Conservation (phyloP, 37 sponge, comb jelly and placozoan species). For the Beroe forskalii region DNA sequence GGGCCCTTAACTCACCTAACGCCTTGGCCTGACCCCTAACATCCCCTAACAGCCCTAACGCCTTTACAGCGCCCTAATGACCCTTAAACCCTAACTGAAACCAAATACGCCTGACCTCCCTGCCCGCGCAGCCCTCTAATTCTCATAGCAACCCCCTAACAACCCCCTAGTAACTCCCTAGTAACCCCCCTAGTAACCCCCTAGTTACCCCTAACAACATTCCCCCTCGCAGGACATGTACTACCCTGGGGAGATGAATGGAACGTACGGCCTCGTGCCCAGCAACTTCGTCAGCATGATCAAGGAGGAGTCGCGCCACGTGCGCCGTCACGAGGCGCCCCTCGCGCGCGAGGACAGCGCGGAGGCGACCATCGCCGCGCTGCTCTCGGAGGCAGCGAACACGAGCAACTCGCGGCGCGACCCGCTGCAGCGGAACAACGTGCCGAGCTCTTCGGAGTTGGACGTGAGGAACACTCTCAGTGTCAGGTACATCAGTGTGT, state of each 20-base stretch:
- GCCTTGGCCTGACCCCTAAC: not conserved
- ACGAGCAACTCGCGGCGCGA: not conserved
- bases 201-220: not conserved
- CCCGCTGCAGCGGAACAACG: conserved; percentile 4
- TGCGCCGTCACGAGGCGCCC: not conserved
- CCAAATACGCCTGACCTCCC: too few relatives aligned
- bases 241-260: conserved; percentile 41
- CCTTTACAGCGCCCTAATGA: too few relatives aligned
- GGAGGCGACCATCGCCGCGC: conserved; percentile 30
- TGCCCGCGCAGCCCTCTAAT: too few relatives aligned
- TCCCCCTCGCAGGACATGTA: conserved; percentile 1
- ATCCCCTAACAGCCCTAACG: not conserved
- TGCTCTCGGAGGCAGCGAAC: conserved; percentile 32
- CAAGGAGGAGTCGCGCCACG: conserved; percentile 6
- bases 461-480: conserved; percentile 3
- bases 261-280: conserved; percentile 37
- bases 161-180: too few relatives aligned
- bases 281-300: conserved; percentile 31
- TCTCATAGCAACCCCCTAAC: too few relatives aligned
- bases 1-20: too few relatives aligned
- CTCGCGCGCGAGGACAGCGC: conserved; percentile 59
- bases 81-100: too few relatives aligned
- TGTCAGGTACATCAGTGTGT: conserved; percentile 46
- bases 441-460: conserved; percentile 2
- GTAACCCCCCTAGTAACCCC: too few relatives aligned